These are phyloP conservation scores for Protodeltote pygarga DNA, from an alignment of 2,888 invertebrate genomes.

Conservation along the genomic window DNA sequence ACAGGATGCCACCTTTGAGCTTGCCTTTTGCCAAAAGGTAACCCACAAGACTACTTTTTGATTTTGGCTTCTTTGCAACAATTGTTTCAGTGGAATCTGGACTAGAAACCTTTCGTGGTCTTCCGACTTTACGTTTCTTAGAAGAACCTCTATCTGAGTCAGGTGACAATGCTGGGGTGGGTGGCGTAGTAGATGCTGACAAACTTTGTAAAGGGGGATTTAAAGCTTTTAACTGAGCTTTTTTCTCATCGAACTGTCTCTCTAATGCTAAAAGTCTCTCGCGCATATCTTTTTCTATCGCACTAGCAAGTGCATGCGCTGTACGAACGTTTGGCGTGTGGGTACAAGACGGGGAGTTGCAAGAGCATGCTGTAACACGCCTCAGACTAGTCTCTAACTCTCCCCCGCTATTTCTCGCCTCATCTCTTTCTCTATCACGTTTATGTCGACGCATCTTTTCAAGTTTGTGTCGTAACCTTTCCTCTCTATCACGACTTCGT, in stretches of 20 bases:
- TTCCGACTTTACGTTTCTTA: constrained; percentile 93
- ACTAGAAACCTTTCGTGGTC: constrained; percentile 91
- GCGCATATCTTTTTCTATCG: constrained; percentile 94
- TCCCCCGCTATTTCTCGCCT: constrained; percentile 64
- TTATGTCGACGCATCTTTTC: constrained; percentile 81
- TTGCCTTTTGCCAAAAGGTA: constrained; percentile 89
- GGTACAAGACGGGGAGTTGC: constrained; percentile 64
- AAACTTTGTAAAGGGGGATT: constrained; percentile 84
- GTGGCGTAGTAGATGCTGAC: constrained; percentile 77
- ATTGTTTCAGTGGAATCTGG: constrained; percentile 92
- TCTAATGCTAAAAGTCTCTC: constrained; percentile 93
- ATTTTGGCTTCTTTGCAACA: constrained; percentile 93
- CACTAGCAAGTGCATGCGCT: constrained; percentile 88
- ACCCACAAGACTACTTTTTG: constrained; percentile 89
- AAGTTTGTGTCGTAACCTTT: constrained; percentile 76
- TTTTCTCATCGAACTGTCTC: constrained; percentile 93
- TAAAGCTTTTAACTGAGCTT: constrained; percentile 92
- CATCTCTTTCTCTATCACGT: constrained; percentile 72
- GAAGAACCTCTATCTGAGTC: constrained; percentile 86
- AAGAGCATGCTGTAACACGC: constrained; percentile 76
- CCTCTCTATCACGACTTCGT: constrained; percentile 75
- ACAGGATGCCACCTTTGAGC: constrained; percentile 83
- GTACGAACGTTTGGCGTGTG: constrained; percentile 76
- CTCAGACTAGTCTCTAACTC: constrained; percentile 78
- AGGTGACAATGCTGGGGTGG: constrained; percentile 80